Percentiles rank a stretch among this genome's conserved stretches.
phyloP scores from a whole-genome alignment of 2,888 invertebrate species.

The Andrena camellia region DNA sequence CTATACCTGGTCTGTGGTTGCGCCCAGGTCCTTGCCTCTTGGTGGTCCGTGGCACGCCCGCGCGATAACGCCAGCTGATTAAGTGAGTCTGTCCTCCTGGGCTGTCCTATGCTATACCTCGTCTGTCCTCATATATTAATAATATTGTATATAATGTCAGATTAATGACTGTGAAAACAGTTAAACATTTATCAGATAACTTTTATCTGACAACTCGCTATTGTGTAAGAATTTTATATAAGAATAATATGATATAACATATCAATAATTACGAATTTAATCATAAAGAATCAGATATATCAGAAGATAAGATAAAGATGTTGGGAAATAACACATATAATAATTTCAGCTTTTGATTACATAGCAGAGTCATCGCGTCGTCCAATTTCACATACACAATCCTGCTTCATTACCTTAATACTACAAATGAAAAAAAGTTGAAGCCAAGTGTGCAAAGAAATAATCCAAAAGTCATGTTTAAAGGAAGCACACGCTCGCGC shows the following conservation, averaged over 20 bases:
- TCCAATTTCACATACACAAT: not conserved
- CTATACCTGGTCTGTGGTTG: too few species aligned
- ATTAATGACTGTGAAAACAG: not conserved
- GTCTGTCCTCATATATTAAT: too few species aligned
- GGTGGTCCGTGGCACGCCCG: too few species aligned
- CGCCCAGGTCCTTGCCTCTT: too few species aligned
- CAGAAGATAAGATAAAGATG: not conserved
- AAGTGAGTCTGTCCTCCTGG: too few species aligned
- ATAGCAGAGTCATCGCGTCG: not conserved
- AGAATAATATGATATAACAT: not conserved
- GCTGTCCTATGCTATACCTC: too few species aligned
- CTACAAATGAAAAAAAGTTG: not conserved
- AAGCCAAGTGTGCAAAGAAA: not conserved
- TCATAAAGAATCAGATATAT: not conserved
- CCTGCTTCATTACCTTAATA: not conserved
- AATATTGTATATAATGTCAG: not conserved
- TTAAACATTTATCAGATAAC: not conserved
- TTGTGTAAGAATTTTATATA: not conserved
- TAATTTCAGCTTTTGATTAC: too few species aligned
- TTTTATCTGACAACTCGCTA: not conserved
- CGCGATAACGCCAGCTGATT: too few species aligned
- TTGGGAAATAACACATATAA: not conserved
- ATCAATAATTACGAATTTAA: not conserved
- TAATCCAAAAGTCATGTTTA: not conserved
- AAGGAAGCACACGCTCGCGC: not conserved